These are phyloP conservation scores for Distichodus sexfasciatus DNA, from an alignment of 2,797 vertebrate species.

Conservation along the genomic window DNA sequence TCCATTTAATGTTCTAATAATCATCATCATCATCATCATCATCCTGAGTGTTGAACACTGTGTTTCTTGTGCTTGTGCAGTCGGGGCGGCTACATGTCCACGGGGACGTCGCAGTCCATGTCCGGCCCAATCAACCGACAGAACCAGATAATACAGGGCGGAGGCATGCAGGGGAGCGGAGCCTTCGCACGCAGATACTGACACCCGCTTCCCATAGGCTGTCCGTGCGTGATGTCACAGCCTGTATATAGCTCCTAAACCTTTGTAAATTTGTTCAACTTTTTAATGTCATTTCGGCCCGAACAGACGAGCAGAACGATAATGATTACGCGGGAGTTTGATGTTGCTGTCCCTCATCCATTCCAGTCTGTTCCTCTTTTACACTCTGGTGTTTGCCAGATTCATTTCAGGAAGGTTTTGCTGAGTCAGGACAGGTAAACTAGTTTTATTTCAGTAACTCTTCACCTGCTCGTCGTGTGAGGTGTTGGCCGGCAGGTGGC, in stretches of 20 bases:
- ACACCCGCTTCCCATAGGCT: conserved; percentile 20
- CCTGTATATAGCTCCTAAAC: conserved; percentile 46
- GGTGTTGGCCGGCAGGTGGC: conserved; percentile 11
- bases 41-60: too few species aligned
- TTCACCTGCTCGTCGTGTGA: conserved; percentile 1
- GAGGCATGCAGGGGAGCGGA: conserved; percentile 74
- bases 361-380: conserved; percentile 24
- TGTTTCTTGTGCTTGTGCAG: conserved; percentile 53
- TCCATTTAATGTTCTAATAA: too few species aligned
- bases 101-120: conserved; percentile 77
- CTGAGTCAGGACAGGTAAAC: conserved; percentile 34
- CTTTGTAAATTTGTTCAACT: conserved; percentile 46
- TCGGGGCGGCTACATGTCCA: conserved; percentile 80
- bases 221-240: conserved; percentile 23
- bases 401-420: conserved; percentile 44
- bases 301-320: conserved; percentile 6
- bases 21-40: too few species aligned
- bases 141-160: conserved; percentile 75
- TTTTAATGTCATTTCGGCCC: conserved; percentile 33
- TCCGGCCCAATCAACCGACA: conserved; percentile 75
- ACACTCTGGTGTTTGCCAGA: conserved; percentile 12
- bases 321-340: conserved; percentile 22
- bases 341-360: background rate
- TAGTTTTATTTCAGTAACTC: background rate
- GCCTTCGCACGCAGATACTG: conserved; percentile 77